Conservation (phyloP, 2,888 invertebrate species). For the Drosophila macrospina region DNA sequence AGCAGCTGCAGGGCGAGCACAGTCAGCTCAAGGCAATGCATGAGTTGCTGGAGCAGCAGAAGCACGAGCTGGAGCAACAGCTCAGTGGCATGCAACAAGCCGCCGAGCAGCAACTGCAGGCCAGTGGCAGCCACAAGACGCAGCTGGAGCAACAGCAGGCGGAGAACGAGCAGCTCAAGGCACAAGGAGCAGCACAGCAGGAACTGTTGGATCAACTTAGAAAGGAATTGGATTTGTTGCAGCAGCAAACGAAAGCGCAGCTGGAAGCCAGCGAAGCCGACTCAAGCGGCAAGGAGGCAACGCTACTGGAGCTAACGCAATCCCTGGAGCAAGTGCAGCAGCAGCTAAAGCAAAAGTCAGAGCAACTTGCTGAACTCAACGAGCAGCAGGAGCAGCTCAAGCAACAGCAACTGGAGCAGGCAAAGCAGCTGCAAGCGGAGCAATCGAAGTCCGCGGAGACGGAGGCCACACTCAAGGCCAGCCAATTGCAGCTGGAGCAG, state of each 20-base stretch:
- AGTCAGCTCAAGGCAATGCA: conserved; percentile 52
- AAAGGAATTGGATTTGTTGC: background rate
- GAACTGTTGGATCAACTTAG: background rate
- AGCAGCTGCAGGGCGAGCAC: conserved; percentile 71
- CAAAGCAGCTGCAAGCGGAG: conserved; percentile 24
- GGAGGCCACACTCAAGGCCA: conserved; percentile 16
- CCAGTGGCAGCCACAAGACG: conserved; percentile 17
- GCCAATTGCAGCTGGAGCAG: conserved; percentile 45
- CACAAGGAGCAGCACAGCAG: background rate
- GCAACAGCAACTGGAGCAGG: conserved; percentile 57
- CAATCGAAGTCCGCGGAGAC: background rate
- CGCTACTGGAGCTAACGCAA: conserved; percentile 30
- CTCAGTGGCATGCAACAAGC: conserved; percentile 1
- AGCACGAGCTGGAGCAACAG: conserved; percentile 25
- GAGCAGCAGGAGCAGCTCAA: conserved; percentile 39
- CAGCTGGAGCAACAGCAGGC: conserved; percentile 17
- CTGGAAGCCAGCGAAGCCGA: conserved; percentile 7
- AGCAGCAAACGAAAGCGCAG: background rate
- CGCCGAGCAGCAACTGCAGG: conserved; percentile 25
- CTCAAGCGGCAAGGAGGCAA: conserved; percentile 11
- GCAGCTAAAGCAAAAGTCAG: conserved; percentile 44
- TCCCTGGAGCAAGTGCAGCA: conserved; percentile 29
- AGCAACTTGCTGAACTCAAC: conserved; percentile 28
- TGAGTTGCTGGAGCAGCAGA: conserved; percentile 49
- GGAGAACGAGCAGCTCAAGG: conserved; percentile 13